These are phyloP conservation scores for Limnodromus scolopaceus DNA, from an alignment of 2,797 vertebrate genomes.

Conservation along the genomic window DNA sequence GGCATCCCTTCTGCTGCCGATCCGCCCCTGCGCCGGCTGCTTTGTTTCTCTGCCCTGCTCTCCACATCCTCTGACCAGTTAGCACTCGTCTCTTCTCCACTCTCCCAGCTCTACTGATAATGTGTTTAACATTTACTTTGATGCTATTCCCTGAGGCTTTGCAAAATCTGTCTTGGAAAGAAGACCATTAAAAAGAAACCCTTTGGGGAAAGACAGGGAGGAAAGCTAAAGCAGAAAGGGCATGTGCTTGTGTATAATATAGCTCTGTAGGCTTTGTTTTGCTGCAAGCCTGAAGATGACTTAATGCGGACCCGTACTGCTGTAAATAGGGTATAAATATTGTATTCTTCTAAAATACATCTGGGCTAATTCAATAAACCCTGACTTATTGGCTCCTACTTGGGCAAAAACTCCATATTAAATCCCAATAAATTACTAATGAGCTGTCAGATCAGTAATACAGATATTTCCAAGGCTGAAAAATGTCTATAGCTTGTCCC, in stretches of 20 bases:
- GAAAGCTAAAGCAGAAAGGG: neutral
- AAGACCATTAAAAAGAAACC: neutral
- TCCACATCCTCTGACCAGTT: neutral
- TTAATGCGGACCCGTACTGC: neutral
- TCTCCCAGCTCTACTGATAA: neutral
- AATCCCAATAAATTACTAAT: neutral
- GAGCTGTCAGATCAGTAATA: neutral
- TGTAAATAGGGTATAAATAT: neutral
- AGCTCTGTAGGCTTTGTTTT: neutral
- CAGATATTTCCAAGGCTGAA: neutral
- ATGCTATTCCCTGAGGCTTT: neutral
- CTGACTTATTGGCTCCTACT: neutral
- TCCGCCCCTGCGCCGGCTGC: accelerated
- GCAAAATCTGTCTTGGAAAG: neutral
- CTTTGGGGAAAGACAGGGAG: neutral
- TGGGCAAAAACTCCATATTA: neutral
- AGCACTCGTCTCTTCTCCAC: neutral
- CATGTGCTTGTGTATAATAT: neutral
- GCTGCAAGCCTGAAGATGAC: neutral
- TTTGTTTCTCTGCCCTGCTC: neutral
- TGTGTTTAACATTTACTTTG: slow-evolving; percentile 27
- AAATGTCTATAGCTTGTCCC: neutral
- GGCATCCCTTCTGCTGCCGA: neutral
- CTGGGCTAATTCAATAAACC: neutral
- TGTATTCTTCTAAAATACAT: neutral